Evolutionary conservation across 2,113 vertebrate species (phyloP), one percentile per base, ranked within the genome.

Genomic region (Parus major): DNA sequence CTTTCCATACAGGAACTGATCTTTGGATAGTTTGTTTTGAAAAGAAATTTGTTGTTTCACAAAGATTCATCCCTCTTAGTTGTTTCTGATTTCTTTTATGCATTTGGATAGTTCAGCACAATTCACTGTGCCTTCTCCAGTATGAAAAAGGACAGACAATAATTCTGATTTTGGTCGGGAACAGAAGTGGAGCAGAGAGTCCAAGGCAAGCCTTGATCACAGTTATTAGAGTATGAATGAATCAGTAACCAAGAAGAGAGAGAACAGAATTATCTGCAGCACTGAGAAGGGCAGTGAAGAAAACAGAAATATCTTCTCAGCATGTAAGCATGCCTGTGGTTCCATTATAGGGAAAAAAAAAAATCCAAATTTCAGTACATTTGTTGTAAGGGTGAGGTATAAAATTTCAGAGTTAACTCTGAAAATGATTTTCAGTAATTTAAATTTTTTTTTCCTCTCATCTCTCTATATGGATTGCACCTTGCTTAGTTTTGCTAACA

Each of bases 131-230:
- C 82, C 71, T 97, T 93, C 89, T 78, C 73, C 68, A 80, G 76
- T 55, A 60, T 42, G 80, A 86, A 90, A 95, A 96, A 93, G n/a
- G 47, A 87, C 81, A 88, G 86, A 85, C 70, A 88, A 66, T 47
- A 66, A 69, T 92, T 93, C 80, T 88, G 82, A 82, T 92, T 97
- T 96, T 80, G 82, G 82, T 88, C 89, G 86, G 93, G 92, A 96
- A 80, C 28, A 85, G 85, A 92, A 95, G 60, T 47, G 63, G 63
- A 93, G 59, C 61, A 95, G 92, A 91, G 77, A 77, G 90, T 88
- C 35, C 79, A 87, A 95, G 82, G 65, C 70, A 93, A 89, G 69
- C 52, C 83, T 60, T 52, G 72, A 86, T 65, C 53, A 44, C 3
- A 59, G 63, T 6, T 47, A 59, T 47, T 61, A 31, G 15, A 15